Percentiles rank a stretch among this genome's conserved stretches.
These are phyloP conservation scores for Isichthys henryi DNA, from an alignment of 2,113 vertebrate genomes.

Conservation along the genomic window DNA sequence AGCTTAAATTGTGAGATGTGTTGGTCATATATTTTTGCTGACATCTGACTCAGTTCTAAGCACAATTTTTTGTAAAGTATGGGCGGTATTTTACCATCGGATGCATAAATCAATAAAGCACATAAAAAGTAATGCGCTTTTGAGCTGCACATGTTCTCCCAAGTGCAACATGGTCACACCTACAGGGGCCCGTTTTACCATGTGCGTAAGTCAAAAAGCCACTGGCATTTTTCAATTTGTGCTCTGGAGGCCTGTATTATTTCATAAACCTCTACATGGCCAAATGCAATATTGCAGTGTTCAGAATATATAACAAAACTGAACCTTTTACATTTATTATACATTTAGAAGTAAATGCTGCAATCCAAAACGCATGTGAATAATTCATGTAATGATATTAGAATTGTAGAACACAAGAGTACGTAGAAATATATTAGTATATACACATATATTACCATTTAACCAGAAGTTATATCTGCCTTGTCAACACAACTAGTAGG, in stretches of 20 bases:
- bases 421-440: neutral
- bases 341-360: neutral
- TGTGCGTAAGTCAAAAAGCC: neutral
- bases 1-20: neutral
- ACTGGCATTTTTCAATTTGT: neutral
- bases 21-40: neutral
- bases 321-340: neutral
- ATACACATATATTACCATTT: neutral
- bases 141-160: neutral
- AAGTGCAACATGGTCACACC: neutral
- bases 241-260: neutral
- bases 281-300: neutral
- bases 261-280: neutral
- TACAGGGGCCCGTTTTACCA: neutral
- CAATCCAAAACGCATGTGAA: neutral
- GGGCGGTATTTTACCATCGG: neutral
- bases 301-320: neutral
- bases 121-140: neutral
- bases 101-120: neutral
- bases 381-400: neutral
- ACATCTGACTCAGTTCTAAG: neutral
- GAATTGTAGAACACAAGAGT: neutral
- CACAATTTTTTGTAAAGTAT: neutral
- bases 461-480: neutral
- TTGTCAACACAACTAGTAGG: neutral